Base-by-base conservation (phyloP, 1,140 invertebrate species). In the Gonatopus flavifemur region DNA sequence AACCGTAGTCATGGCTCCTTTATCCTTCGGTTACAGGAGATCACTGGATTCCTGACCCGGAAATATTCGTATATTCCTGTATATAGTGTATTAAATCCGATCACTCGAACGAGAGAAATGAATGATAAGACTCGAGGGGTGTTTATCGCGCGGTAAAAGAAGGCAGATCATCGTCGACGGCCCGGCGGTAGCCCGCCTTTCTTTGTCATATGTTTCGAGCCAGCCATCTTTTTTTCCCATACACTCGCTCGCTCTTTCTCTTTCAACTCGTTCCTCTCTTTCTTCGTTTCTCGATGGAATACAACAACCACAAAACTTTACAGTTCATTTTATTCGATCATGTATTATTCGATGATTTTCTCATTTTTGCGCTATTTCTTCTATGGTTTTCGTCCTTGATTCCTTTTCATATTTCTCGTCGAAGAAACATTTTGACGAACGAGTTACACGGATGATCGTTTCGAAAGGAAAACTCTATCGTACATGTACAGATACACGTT, bases 161-260 rank as follows among this genome's bases (percentile, higher is more conserved):
- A 41, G 25, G 43, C 49, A 33, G 38, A 35, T 22, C 28, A 42
- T 48, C 45, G 44, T 38, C 37, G 41, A 41, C 37, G 16, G 48
- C 55, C 21, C 49, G 60, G 51, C 61, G 56, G 55, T 56, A 57
- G 61, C 63, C 63, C 64, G 67, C 64, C 67, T 67, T 74, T 66
- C 69, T 69, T 72, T 69, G 69, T 72, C 74, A 77, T 77, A 77
- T 77, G 74, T 76, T 77, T 50, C 59, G 15, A 35, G 48, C 59
- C 66, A 55, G 71, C 74, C 74, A 76, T 76, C 57, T 76, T 76
- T 65, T 47, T 49, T 31, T 22, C 22, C n/a, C 20, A 1, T 3
- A 7, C 33, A 10, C 32, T 33, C 6, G n/a, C 31, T n/a, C 10
- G 21, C 24, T 41, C 39, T 28, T 25, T 43, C 41, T 43, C 41